Conservation (phyloP, 2,888 invertebrate genomes). For the Cephus pulcher region DNA sequence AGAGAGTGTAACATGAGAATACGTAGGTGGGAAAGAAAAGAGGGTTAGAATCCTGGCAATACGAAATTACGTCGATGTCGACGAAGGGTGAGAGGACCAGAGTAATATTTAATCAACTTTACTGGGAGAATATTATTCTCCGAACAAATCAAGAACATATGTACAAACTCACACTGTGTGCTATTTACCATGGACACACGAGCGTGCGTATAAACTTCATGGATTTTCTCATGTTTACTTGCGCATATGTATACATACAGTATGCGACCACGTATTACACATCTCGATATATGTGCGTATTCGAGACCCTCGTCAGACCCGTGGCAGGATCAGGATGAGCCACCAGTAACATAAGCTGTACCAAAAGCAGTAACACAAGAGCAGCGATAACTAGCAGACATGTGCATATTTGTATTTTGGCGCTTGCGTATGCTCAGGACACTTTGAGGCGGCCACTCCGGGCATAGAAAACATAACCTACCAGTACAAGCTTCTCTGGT, state of each 20-base stretch:
- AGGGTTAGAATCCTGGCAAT: background rate
- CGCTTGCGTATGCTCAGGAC: background rate
- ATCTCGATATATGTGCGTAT: background rate
- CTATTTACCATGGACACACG: background rate
- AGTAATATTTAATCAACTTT: conserved; percentile 65
- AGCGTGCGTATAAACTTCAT: background rate
- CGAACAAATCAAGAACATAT: conserved; percentile 64
- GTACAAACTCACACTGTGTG: conserved; percentile 34
- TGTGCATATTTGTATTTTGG: background rate
- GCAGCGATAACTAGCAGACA: background rate
- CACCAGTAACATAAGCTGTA: background rate
- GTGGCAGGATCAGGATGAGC: background rate
- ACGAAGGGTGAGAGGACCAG: conserved; percentile 5
- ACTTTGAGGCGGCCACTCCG: background rate
- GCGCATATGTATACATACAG: background rate
- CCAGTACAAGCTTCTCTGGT: background rate
- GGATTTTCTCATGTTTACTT: background rate
- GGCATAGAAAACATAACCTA: background rate
- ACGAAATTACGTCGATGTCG: background rate
- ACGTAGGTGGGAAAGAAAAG: background rate
- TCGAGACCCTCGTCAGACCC: background rate
- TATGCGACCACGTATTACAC: background rate
- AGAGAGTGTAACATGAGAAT: background rate
- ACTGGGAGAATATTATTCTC: conserved; percentile 61
- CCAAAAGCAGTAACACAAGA: background rate